These are phyloP conservation scores for Sisyra nigra DNA, from an alignment of 2,888 invertebrate species.

Conservation along the genomic window DNA sequence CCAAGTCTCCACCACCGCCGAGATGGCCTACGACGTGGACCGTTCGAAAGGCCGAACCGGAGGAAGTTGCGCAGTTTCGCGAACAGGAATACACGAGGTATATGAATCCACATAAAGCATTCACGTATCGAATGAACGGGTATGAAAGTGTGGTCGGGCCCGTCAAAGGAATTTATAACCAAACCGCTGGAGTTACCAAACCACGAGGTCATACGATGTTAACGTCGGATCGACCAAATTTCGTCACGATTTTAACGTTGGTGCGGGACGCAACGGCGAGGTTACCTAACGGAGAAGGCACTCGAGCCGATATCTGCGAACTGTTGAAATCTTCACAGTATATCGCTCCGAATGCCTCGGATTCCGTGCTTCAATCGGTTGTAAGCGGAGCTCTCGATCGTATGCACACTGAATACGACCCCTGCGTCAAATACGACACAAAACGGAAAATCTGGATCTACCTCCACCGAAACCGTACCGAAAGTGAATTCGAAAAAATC, in stretches of 20 bases:
- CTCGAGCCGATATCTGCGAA: slow-evolving; percentile 79
- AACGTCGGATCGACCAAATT: slow-evolving; percentile 68
- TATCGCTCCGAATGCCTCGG: slow-evolving; percentile 34
- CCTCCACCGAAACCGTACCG: slow-evolving; percentile 55
- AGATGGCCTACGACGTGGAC: slow-evolving; percentile 69
- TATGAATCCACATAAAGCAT: slow-evolving; percentile 79
- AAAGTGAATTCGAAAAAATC: slow-evolving; percentile 44
- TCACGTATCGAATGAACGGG: slow-evolving; percentile 77
- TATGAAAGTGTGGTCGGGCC: slow-evolving; percentile 73
- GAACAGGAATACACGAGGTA: slow-evolving; percentile 71
- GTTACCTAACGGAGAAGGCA: slow-evolving; percentile 88
- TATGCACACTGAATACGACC: slow-evolving; percentile 79
- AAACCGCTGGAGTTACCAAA: slow-evolving; percentile 37
- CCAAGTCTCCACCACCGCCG: slow-evolving; percentile 34
- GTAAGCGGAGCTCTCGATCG: slow-evolving; percentile 84
- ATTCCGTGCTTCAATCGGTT: slow-evolving; percentile 60
- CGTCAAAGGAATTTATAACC: slow-evolving; percentile 61
- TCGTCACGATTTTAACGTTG: slow-evolving; percentile 76
- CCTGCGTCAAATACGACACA: slow-evolving; percentile 85
- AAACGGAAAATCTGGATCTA: slow-evolving; percentile 93
- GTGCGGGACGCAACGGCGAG: slow-evolving; percentile 90
- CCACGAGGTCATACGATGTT: slow-evolving; percentile 76
- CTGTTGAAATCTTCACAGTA: slow-evolving; percentile 53
- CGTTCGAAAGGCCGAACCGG: slow-evolving; percentile 58
- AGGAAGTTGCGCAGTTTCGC: slow-evolving; percentile 63